Base-by-base conservation (phyloP, 1,140 invertebrate species). In the Meteorus sp. region DNA sequence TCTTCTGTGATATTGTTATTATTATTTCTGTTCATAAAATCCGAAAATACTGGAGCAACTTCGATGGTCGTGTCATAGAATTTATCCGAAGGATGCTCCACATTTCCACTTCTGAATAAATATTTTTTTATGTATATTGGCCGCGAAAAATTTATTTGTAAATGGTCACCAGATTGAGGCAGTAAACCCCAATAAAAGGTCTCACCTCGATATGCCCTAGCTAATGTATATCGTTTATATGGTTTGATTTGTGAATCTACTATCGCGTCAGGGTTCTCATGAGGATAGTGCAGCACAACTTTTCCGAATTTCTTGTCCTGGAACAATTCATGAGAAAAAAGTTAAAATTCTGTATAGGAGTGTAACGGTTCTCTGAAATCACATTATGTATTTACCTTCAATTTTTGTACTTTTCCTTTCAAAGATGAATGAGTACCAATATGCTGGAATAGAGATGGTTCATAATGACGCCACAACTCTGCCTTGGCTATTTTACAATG, bases 381-480 rank as follows among this genome's bases (percentile, higher is more conserved):
- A 53, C n/a, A 23, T 61, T 27, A 8, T 17, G 7, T 47, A 60
- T 67, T 67, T 82, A 94, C 93, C 86, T 97, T 96, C 0, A 98
- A 80, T 79, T 95, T 97, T 73, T 98, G 96, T 45, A 97, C 91
- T 85, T 99, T 99, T 59, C 96, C 96, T 77, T 92, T 94, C 0
- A 99, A 82, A 0, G 95, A 98, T 0, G 95, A 98, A 72, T 95
- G 93, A 4, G 91, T 90, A 8, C 96, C 96, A 63, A 98, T 93
- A 71, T 99, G 96, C 81, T 98, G 94, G 73, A 98, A 99, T 0
- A 98, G 80, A 0, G 94, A 95, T 3, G 94, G 92, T 67, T 94
- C 94, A 70, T 91, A 95, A 72, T 92, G 90, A 15, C 94, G 83
- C 87, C 93, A 93, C 41, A 94, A 83, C 70, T 87, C 83, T 17